Conservation (phyloP, 2,113 vertebrate species). For the Fukomys damarensis region DNA sequence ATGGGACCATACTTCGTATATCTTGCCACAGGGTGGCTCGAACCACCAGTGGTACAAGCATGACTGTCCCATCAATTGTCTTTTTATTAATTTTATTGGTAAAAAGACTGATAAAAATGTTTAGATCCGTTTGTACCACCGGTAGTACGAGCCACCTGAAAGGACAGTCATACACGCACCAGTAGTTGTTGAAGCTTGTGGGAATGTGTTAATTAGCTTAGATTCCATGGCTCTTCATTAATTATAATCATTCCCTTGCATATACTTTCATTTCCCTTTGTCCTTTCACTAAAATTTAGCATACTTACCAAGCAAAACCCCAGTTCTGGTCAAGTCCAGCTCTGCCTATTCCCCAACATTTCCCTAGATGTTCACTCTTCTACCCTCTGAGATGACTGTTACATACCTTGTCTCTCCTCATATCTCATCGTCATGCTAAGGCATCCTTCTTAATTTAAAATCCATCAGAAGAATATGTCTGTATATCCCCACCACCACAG, state of each 20-base stretch:
- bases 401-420: background rate
- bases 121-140: no score
- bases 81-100: no score
- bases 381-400: background rate
- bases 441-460: conserved; percentile 13
- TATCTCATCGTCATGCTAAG: background rate
- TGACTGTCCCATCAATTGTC: background rate
- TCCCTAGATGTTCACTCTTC: background rate
- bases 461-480: background rate
- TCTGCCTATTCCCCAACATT: background rate
- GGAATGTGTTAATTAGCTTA: background rate
- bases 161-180: background rate
- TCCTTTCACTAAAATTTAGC: background rate
- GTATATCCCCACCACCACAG: background rate
- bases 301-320: background rate
- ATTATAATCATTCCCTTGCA: background rate
- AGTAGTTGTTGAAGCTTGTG: background rate
- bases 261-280: background rate
- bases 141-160: background rate
- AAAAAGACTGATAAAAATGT: no score
- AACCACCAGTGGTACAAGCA: background rate
- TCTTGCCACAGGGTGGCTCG: background rate
- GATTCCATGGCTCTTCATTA: background rate
- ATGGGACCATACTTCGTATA: background rate
- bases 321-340: background rate